These are phyloP conservation scores for Ancistrus triradiatus DNA, from an alignment of 2,113 vertebrate genomes.

Conservation along the genomic window DNA sequence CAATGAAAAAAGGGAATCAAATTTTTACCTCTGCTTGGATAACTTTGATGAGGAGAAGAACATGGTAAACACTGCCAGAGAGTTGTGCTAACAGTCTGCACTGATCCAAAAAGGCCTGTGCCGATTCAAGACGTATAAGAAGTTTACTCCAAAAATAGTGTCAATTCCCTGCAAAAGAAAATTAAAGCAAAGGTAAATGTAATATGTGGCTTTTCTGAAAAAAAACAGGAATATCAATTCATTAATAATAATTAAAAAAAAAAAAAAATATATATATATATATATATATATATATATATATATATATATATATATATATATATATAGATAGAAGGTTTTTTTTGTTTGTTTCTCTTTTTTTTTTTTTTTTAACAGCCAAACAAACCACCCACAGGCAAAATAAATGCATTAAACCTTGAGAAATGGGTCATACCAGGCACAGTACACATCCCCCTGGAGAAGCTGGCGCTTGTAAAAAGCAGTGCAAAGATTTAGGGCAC, in stretches of 20 bases:
- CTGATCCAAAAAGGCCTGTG: constrained; percentile 88
- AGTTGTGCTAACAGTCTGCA: constrained; percentile 91
- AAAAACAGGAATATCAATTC: too few species aligned
- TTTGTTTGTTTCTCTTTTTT: too few species aligned
- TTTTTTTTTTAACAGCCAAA: too few species aligned
- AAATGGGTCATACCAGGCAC: constrained; percentile 85
- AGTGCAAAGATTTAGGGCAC: constrained; percentile 88
- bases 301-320: too few species aligned
- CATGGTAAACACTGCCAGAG: constrained; percentile 96
- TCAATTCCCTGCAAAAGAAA: constrained; percentile 86
- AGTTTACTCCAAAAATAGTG: constrained; percentile 99
- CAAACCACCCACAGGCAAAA: too few species aligned
- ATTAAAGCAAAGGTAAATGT: too few species aligned
- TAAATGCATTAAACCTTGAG: too few species aligned
- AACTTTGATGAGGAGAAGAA: constrained; percentile 98
- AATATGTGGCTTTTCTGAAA: too few species aligned
- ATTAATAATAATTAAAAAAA: not conserved
- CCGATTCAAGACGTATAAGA: constrained; percentile 87
- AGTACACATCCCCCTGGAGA: constrained; percentile 96
- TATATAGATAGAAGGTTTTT: too few species aligned
- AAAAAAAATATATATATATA: not conserved
- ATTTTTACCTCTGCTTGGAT: constrained; percentile 97
- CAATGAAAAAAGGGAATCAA: too few species aligned
- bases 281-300: too few species aligned
- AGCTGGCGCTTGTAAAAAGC: constrained; percentile 95